phyloP scores from a whole-genome alignment of 1,140 invertebrate species.

The Helicoverpa zea region DNA sequence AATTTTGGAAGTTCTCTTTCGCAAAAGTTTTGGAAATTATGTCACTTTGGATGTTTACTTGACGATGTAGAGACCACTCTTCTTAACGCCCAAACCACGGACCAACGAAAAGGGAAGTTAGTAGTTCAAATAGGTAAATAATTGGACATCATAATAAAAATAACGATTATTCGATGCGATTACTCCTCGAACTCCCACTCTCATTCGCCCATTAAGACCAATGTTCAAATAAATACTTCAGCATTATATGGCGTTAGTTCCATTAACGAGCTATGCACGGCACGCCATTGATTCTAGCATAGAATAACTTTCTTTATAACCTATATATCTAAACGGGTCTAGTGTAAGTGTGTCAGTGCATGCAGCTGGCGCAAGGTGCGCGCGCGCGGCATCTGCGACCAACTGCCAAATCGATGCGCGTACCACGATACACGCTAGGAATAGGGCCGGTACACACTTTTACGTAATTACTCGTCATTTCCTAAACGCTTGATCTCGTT shows the following conservation, averaged over 20 bases:
- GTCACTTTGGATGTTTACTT: no score
- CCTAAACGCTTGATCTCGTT: no score
- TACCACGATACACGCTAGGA: conserved; percentile 37
- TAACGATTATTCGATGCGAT: no score
- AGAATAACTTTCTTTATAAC: conserved; percentile 34
- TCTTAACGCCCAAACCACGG: no score
- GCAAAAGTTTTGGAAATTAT: no score
- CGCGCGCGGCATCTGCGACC: conserved; percentile 51
- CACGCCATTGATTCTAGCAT: conserved; percentile 25
- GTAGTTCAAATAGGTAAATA: no score
- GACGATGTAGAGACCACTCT: no score
- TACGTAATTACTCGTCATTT: no score
- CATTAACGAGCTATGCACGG: background rate
- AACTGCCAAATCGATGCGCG: conserved; percentile 57
- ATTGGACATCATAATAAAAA: no score
- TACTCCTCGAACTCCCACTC: no score
- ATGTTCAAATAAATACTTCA: conserved; percentile 1
- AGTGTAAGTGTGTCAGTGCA: conserved; percentile 67
- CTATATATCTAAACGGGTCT: conserved; percentile 44
- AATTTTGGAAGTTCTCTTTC: no score
- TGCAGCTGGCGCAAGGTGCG: conserved; percentile 75
- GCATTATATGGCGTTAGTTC: background rate
- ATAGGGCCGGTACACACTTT: background rate
- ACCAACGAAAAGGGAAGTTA: no score
- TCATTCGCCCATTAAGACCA: background rate